Percentiles rank a stretch among this genome's conserved stretches.
phyloP scores from a whole-genome alignment of 2,113 vertebrate species.

The Ranitomeya imitator region DNA sequence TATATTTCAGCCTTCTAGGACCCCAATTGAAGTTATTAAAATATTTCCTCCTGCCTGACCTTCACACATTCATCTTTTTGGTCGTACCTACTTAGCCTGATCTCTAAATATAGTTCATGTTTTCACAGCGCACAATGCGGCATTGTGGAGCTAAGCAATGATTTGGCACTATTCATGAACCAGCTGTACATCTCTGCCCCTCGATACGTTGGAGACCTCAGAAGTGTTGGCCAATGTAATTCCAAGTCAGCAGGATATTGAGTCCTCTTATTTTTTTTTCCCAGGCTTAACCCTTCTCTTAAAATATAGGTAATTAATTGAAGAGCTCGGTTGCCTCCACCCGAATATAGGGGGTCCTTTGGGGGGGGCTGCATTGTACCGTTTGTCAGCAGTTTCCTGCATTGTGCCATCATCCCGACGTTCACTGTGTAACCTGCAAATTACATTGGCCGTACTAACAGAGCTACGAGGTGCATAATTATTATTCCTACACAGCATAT shows the following conservation, averaged over 20 bases:
- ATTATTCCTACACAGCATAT: slow-evolving; percentile 28
- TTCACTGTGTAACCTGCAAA: slow-evolving; percentile 18
- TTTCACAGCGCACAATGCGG: slow-evolving; percentile 35
- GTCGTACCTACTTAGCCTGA: slow-evolving; percentile 36
- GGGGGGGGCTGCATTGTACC: background rate
- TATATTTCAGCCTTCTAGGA: background rate
- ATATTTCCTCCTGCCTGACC: slow-evolving; percentile 33
- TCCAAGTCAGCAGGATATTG: slow-evolving; percentile 40
- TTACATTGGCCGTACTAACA: slow-evolving; percentile 2
- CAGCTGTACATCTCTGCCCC: slow-evolving; percentile 52
- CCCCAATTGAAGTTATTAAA: background rate
- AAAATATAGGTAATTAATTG: slow-evolving; percentile 35
- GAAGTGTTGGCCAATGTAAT: slow-evolving; percentile 39
- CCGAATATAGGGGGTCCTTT: background rate
- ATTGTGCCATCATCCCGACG: background rate
- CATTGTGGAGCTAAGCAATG: slow-evolving; percentile 33
- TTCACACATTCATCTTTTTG: slow-evolving; percentile 36
- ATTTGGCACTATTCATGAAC: slow-evolving; percentile 28
- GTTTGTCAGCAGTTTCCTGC: slow-evolving; percentile 13
- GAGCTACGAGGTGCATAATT: slow-evolving; percentile 19
- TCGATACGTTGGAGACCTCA: slow-evolving; percentile 35
- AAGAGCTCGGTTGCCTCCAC: background rate
- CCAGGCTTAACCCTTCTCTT: slow-evolving; percentile 15
- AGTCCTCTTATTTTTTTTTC: slow-evolving; percentile 3
- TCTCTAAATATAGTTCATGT: slow-evolving; percentile 47